A percentile compares a stretch with the other conserved stretches of the same genome.
Conservation (phyloP, 1,140 invertebrate genomes). For the Anagrus nilaparvatae region DNA sequence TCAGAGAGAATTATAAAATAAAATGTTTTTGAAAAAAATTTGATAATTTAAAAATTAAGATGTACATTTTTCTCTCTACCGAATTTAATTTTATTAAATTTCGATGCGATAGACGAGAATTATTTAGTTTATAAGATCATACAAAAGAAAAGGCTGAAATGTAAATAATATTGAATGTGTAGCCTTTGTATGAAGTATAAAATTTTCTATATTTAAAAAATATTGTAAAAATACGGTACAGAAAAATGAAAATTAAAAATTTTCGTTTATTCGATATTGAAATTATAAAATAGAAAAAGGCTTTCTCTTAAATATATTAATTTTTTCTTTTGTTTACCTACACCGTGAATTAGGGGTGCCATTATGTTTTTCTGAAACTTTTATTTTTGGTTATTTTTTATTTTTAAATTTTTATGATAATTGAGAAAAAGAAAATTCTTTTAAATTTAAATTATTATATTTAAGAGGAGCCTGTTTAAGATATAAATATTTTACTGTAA, state of each 20-base stretch:
- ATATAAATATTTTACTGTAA: conserved; percentile 11
- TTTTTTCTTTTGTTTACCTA: too few species aligned
- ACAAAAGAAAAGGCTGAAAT: background rate
- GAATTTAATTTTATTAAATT: conserved; percentile 39
- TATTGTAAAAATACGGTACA: background rate
- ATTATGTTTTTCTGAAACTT: too few species aligned
- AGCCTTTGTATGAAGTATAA: conserved; percentile 1
- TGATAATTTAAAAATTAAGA: conserved; percentile 3
- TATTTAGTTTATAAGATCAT: conserved; percentile 5
- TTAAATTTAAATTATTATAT: conserved; percentile 5
- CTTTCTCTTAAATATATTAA: too few species aligned
- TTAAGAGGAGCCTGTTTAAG: too few species aligned
- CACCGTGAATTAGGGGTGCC: too few species aligned
- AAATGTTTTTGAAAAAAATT: background rate
- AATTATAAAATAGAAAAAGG: too few species aligned
- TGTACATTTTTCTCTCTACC: conserved; percentile 31
- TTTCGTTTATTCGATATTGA: too few species aligned
- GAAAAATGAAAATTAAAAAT: background rate
- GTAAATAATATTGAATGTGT: conserved; percentile 4
- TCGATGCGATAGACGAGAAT: conserved; percentile 32
- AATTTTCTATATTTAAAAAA: background rate
- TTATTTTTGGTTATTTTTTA: background rate
- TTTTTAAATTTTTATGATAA: background rate
- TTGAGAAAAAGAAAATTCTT: background rate
- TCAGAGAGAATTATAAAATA: background rate